Percentiles rank a stretch among this genome's conserved stretches.
Evolutionary conservation across 2,113 vertebrate genomes (phyloP).

Genomic region (Gavialis gangeticus): DNA sequence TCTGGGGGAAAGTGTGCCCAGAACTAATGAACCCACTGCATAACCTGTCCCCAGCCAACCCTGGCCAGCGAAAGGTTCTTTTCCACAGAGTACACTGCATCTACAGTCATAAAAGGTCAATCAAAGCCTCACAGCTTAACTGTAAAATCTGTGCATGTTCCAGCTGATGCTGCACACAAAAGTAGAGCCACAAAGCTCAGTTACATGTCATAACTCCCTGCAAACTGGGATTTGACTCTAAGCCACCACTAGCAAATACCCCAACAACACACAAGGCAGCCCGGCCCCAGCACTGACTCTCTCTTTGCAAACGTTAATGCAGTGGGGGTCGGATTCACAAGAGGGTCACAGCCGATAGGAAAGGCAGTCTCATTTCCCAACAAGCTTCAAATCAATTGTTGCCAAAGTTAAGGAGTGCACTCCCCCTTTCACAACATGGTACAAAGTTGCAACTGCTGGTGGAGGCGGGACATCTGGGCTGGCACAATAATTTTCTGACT

Average conservation of each 20-base stretch:
- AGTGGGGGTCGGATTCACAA: background rate
- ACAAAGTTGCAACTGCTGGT: background rate
- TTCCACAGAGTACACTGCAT: background rate
- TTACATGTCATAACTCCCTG: background rate
- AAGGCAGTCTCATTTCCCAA: constrained; percentile 12
- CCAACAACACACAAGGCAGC: background rate
- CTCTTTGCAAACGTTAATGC: background rate
- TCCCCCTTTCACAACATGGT: background rate
- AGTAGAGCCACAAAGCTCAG: background rate
- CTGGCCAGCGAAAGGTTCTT: background rate
- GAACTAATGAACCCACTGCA: background rate
- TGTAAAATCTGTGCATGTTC: background rate
- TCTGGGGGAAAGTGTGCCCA: background rate
- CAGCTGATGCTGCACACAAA: too few species aligned
- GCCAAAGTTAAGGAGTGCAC: background rate
- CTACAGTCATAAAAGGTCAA: background rate
- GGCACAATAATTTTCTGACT: background rate
- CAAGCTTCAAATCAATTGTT: background rate
- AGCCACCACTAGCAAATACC: too few species aligned
- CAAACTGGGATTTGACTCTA: background rate
- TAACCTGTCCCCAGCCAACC: background rate
- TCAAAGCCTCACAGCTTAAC: background rate
- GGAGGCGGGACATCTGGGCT: background rate
- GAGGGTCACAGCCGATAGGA: background rate
- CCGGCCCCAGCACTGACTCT: background rate